A percentile compares a stretch with the other conserved stretches of the same genome.
Conservation (phyloP, 23 tunicate genomes). For the Halocynthia roretzi region DNA sequence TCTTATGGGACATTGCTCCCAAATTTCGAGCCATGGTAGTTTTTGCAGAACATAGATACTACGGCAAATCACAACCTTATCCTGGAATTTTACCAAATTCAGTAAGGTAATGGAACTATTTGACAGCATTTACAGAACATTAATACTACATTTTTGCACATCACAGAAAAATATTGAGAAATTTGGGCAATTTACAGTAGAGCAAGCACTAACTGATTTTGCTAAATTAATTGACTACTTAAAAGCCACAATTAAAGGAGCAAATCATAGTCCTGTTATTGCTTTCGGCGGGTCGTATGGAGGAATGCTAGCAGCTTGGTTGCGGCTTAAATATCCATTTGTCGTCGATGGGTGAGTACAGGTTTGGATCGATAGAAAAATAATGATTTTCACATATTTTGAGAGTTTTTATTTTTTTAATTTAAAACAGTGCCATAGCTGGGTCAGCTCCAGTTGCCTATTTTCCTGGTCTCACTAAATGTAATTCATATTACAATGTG, state of each 20-base stretch:
- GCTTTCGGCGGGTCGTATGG: constrained; percentile 92
- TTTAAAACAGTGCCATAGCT: constrained; percentile 45
- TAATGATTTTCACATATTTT: neutral
- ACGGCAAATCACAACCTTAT: constrained; percentile 63
- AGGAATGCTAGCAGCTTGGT: constrained; percentile 85
- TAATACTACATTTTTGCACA: neutral
- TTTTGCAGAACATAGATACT: constrained; percentile 87
- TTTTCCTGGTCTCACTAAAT: constrained; percentile 38
- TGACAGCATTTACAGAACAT: neutral
- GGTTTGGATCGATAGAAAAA: neutral
- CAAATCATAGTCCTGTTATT: constrained; percentile 32
- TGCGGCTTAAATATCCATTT: constrained; percentile 62
- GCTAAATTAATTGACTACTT: constrained; percentile 35
- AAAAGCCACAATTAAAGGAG: constrained; percentile 25
- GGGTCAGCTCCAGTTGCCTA: constrained; percentile 78
- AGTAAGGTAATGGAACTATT: neutral
- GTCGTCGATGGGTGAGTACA: constrained; percentile 60
- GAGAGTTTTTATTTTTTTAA: neutral
- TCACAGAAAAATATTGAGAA: constrained; percentile 28
- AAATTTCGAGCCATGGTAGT: constrained; percentile 69
- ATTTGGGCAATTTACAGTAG: constrained; percentile 60
- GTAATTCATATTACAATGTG: constrained; percentile 44
- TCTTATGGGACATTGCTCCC: constrained; percentile 87
- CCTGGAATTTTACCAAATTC: constrained; percentile 36
- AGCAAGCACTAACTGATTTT: constrained; percentile 89